Evolutionary conservation across 64 coral and sea anemone genomes (phyloP).

Genomic region (Catalaphyllia jardinei): DNA sequence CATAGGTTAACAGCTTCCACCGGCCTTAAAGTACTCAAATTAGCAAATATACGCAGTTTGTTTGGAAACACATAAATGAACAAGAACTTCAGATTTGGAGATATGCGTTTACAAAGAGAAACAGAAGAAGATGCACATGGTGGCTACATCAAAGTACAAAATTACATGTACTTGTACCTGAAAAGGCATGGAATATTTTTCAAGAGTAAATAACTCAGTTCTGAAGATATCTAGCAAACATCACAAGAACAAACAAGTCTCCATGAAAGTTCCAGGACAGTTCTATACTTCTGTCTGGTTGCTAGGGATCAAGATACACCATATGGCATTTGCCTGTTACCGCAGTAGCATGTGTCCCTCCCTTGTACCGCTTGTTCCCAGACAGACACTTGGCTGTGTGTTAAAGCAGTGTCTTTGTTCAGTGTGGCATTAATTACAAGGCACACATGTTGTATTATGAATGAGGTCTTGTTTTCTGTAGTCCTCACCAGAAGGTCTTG

Average conservation of each 20-base stretch:
- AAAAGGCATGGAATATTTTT: neutral
- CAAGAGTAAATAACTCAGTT: conserved; percentile 18
- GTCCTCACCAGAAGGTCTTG: conserved; percentile 99
- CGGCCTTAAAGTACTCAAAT: too few species aligned
- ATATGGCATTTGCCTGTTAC: conserved; percentile 18
- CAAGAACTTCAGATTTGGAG: too few species aligned
- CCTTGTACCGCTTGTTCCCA: neutral
- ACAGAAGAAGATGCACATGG: neutral
- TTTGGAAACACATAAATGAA: too few species aligned
- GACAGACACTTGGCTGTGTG: neutral
- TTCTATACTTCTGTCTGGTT: conserved; percentile 23
- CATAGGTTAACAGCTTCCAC: too few species aligned
- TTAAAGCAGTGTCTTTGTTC: conserved; percentile 19
- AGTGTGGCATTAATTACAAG: neutral
- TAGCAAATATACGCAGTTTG: too few species aligned
- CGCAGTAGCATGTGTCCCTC: neutral
- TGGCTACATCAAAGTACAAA: neutral
- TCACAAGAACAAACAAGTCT: neutral
- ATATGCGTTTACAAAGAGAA: too few species aligned
- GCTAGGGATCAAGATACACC: neutral
- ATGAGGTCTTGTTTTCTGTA: conserved; percentile 47
- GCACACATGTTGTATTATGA: conserved; percentile 18
- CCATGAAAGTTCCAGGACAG: conserved; percentile 5
- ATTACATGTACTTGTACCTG: conserved; percentile 21
- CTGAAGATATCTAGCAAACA: neutral